Percentiles rank a stretch among this genome's conserved stretches.
phyloP scores from a whole-genome alignment of 2,797 vertebrate species.

The Sebastes kiyomatsui region DNA sequence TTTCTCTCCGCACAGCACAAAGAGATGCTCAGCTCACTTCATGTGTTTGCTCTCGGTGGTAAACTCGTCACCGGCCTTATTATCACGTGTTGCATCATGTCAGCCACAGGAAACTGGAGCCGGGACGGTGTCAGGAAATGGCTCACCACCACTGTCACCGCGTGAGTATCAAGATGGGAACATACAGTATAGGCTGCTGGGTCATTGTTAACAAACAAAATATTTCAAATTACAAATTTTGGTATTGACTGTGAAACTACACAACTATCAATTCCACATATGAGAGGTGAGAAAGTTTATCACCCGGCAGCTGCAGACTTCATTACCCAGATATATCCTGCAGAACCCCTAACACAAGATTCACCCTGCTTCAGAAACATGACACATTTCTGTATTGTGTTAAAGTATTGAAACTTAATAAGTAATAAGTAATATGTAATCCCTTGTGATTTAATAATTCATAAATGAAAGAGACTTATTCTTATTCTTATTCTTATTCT shows the following conservation, averaged over 20 bases:
- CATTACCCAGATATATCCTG: not conserved
- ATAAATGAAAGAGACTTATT: not conserved
- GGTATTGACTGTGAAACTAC: not conserved
- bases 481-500: too few species aligned
- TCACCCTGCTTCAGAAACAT: too few species aligned
- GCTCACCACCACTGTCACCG: constrained; percentile 42
- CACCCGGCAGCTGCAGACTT: not conserved
- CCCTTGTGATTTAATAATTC: not conserved
- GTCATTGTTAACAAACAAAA: not conserved
- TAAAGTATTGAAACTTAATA: too few species aligned
- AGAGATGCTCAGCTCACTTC: too few species aligned
- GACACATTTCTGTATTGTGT: too few species aligned
- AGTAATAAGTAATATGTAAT: too few species aligned
- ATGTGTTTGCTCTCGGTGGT: not conserved
- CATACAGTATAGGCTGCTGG: not conserved
- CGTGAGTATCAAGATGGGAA: constrained; percentile 54
- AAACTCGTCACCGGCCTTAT: not conserved
- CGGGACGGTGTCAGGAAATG: constrained; percentile 57
- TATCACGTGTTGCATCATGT: constrained; percentile 1
- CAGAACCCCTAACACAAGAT: too few species aligned
- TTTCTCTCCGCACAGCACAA: too few species aligned
- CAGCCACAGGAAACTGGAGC: constrained; percentile 45
- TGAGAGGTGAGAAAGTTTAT: not conserved
- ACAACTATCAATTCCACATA: not conserved
- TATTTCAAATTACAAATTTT: not conserved